phyloP scores from a whole-genome alignment of 2,113 vertebrate species.

The Nesoenas mayeri region DNA sequence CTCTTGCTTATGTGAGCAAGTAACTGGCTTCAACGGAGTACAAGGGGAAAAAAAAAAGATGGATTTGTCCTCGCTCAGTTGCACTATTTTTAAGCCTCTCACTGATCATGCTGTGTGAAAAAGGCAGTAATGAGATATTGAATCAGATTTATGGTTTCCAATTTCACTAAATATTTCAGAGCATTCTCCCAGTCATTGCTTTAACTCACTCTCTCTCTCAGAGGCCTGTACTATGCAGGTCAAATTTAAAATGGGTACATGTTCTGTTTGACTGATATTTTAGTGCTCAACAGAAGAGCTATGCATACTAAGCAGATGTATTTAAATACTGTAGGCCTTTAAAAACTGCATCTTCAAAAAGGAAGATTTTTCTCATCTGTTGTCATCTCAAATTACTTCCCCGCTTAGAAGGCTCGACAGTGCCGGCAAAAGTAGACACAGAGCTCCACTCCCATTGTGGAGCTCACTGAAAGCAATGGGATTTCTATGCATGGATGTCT shows the following conservation, averaged over 20 bases:
- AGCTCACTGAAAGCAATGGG: neutral
- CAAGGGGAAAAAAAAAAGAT: neutral
- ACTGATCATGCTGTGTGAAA: neutral
- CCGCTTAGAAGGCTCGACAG: neutral
- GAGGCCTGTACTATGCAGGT: slow-evolving; percentile 1
- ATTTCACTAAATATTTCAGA: slow-evolving; percentile 45
- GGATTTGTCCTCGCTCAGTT: neutral
- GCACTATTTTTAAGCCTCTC: neutral
- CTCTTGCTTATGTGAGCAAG: neutral
- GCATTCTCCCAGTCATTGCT: neutral
- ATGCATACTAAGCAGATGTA: slow-evolving; percentile 45
- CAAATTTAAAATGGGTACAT: slow-evolving; percentile 37
- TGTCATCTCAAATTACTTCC: neutral
- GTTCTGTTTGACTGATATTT: slow-evolving; percentile 49
- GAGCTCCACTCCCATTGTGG: neutral
- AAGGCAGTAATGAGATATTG: slow-evolving; percentile 9
- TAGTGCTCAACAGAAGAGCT: slow-evolving; percentile 2
- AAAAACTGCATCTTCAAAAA: neutral
- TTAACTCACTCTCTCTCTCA: neutral
- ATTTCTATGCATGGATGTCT: neutral
- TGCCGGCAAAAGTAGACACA: neutral
- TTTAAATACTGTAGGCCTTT: slow-evolving; percentile 14
- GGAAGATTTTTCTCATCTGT: neutral
- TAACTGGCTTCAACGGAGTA: neutral
- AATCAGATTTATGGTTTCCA: slow-evolving; percentile 36